A percentile compares a stretch with the other conserved stretches of the same genome.
Conservation (phyloP, 2,113 vertebrate species). For the Vidua chalybeata region DNA sequence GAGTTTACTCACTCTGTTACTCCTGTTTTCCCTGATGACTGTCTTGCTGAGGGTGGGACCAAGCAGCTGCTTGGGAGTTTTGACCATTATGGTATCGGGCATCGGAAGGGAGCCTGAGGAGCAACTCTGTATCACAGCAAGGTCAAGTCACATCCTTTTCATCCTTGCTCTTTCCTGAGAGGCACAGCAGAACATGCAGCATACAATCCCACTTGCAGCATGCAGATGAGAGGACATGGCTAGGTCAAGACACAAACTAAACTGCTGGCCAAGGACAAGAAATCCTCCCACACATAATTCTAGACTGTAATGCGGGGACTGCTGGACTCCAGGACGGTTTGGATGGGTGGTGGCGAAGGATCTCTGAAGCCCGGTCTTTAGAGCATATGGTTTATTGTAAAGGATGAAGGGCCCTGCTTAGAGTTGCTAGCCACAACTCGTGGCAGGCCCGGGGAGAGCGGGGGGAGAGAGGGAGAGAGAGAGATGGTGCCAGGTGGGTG, state of each 20-base stretch:
- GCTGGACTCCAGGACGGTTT: no score
- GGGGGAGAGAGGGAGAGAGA: no score
- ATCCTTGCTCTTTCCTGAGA: not conserved
- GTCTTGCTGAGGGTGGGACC: not conserved
- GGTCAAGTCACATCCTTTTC: not conserved
- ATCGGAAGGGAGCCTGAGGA: not conserved
- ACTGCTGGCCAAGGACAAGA: not conserved
- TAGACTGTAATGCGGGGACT: not conserved
- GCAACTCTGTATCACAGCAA: not conserved
- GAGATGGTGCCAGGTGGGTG: no score
- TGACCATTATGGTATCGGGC: not conserved
- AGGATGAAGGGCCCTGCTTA: no score
- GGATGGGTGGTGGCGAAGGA: no score
- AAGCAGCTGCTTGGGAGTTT: not conserved
- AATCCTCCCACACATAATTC: not conserved
- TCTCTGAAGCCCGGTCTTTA: no score
- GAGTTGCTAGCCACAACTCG: no score
- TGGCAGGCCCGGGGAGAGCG: no score
- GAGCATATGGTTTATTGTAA: no score
- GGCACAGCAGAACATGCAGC: not conserved
- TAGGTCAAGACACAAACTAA: not conserved
- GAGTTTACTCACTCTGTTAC: not conserved
- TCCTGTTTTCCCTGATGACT: rapidly evolving
- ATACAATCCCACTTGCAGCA: not conserved
- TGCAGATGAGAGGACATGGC: not conserved